Percentiles rank a stretch among this genome's conserved stretches.
These are phyloP conservation scores for Himalopsyche kuldschensis DNA, from an alignment of 2,888 invertebrate species.

Conservation along the genomic window DNA sequence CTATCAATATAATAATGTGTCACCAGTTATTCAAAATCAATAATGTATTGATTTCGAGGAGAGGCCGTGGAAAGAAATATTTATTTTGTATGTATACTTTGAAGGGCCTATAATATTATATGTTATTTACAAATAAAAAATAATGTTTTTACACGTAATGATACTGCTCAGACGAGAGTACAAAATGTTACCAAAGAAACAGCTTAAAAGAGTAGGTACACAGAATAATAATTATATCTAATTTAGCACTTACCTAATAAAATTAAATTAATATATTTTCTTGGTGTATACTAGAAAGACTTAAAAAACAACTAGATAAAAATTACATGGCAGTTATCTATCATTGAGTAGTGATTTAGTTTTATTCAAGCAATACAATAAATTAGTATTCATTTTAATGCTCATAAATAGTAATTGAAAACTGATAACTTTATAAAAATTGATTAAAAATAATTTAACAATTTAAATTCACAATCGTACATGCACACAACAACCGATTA, in stretches of 20 bases:
- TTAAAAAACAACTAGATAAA: neutral
- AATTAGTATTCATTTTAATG: neutral
- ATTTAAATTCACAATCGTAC: neutral
- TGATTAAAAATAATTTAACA: neutral
- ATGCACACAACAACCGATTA: too few relatives aligned
- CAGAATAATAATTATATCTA: neutral
- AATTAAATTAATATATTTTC: constrained; percentile 8
- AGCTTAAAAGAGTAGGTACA: constrained; percentile 16
- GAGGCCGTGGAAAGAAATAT: constrained; percentile 30
- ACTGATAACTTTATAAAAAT: neutral
- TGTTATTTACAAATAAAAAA: constrained; percentile 29
- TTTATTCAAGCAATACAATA: neutral
- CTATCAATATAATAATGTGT: constrained; percentile 24
- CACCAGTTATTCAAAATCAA: constrained; percentile 33
- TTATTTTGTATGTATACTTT: constrained; percentile 3
- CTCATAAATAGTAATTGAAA: neutral
- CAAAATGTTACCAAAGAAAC: constrained; percentile 6
- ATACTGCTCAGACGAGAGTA: constrained; percentile 8
- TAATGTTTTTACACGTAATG: constrained; percentile 10
- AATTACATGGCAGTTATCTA: constrained; percentile 21
- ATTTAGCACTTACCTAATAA: constrained; percentile 26
- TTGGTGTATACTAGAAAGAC: neutral
- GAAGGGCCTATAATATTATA: constrained; percentile 1
- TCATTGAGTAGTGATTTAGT: constrained; percentile 6
- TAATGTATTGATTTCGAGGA: constrained; percentile 35